Evolutionary conservation across 2,113 vertebrate species (phyloP), one percentile per base, ranked within the genome.

Genomic region (Muntiacus muntjak): DNA sequence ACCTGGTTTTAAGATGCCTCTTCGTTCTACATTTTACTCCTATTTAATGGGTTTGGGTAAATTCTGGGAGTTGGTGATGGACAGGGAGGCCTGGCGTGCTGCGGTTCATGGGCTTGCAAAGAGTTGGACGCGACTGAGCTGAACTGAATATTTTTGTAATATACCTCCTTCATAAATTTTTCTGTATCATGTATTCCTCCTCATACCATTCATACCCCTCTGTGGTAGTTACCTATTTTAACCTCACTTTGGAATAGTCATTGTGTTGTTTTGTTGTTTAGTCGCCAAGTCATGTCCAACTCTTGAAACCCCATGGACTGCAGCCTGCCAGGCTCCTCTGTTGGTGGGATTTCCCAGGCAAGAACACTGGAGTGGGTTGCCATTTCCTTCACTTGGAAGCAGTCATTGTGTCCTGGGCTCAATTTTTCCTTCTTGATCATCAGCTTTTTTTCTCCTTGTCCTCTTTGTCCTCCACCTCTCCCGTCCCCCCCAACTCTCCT

Each of bases 261-360:
- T 57, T 82, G 15, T 82, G 36, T 76, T n/a, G 64, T 67, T 67
- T 13, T 74, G 8, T 74, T 40, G 19, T 74, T 74, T 40, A 36
- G 36, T 74, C 0, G 21, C 67, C 36, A 21, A 25, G 36, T 74
- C 0, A 0, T 40, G 21, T 74, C 67, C 67, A 11, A 5, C 36
- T 23, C 11, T 25, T 74, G 36, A 36, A 40, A 40, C 23, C 67
- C 11, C 36, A 13, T 74, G 67, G 36, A 13, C 36, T 40, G 67
- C 21, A 74, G 36, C 36, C 67, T 74, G 11, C 36, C 67, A 25
- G 36, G 67, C 36, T 74, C 21, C 67, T 74, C 67, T 40, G 67
- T 74, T 40, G 19, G 13, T 25, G 36, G 67, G 11, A 25, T 36
- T 74, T 25, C 36, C 36, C 36, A 74, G 67, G 36, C 67, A 13